Evolutionary conservation across 2,888 invertebrate species (phyloP).

Genomic region (Diaphora mendica): DNA sequence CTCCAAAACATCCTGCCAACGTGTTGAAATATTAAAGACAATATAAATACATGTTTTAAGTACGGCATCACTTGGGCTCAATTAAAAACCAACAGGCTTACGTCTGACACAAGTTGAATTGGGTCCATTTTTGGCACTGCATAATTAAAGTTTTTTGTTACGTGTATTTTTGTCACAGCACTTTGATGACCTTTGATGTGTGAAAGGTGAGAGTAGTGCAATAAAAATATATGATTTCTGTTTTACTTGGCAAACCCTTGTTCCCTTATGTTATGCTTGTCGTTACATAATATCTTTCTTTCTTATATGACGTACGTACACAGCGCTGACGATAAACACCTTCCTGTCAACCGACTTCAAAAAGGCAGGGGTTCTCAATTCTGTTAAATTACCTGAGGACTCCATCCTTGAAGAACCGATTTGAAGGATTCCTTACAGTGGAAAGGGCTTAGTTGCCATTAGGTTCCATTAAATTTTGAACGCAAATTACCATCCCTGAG

Average conservation of each 20-base stretch:
- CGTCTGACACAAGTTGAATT: too few relatives aligned
- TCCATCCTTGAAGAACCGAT: neutral
- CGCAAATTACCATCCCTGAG: neutral
- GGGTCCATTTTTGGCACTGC: too few relatives aligned
- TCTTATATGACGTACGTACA: neutral
- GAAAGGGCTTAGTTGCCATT: neutral
- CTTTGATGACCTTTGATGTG: neutral
- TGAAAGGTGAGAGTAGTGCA: too few relatives aligned
- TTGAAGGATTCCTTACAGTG: neutral
- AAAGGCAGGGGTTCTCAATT: neutral
- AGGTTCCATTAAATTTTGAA: neutral
- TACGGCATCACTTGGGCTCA: too few relatives aligned
- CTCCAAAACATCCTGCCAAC: neutral
- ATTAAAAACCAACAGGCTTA: too few relatives aligned
- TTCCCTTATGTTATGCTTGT: too few relatives aligned
- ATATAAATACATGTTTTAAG: neutral
- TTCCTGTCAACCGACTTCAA: neutral
- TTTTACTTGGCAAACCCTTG: too few relatives aligned
- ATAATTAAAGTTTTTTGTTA: too few relatives aligned
- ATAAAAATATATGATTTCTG: too few relatives aligned
- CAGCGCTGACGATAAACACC: neutral
- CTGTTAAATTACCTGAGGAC: neutral
- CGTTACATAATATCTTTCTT: too few relatives aligned
- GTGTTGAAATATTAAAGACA: neutral
- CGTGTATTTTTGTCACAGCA: neutral